These are phyloP conservation scores for Prinia subflava DNA, from an alignment of 2,113 vertebrate genomes.

Conservation along the genomic window DNA sequence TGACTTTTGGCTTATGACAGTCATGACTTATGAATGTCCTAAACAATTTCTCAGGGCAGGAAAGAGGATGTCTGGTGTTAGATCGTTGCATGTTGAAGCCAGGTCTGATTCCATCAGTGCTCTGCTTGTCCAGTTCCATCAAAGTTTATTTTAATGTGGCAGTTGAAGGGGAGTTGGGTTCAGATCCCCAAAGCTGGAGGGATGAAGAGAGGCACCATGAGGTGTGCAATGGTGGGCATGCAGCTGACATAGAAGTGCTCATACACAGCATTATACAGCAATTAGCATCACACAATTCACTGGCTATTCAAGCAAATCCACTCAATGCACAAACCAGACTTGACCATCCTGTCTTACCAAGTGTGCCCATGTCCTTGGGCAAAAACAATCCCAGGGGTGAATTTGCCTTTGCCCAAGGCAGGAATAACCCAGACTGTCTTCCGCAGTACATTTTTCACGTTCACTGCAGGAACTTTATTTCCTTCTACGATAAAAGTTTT, in stretches of 20 bases:
- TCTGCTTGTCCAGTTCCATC: neutral
- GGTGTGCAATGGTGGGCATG: neutral
- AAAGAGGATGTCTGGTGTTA: neutral
- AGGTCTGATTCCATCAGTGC: neutral
- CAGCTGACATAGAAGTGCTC: neutral
- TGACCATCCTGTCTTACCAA: rapidly evolving
- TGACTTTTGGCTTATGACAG: neutral
- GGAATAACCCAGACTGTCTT: neutral
- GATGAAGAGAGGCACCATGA: neutral
- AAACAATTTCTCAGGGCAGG: neutral
- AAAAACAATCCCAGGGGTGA: neutral
- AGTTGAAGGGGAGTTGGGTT: neutral
- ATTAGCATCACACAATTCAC: neutral
- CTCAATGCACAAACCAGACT: neutral
- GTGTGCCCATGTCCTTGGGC: neutral
- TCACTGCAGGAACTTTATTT: neutral
- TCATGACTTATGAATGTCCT: neutral
- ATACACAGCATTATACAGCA: neutral
- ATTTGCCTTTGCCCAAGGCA: neutral
- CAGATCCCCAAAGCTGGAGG: neutral
- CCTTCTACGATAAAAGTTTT: neutral
- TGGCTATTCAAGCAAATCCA: neutral
- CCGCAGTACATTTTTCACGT: neutral
- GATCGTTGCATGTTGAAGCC: neutral
- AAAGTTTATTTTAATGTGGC: neutral